Conservation (phyloP, 2,797 vertebrate genomes). For the Aulostomus chinensis region DNA sequence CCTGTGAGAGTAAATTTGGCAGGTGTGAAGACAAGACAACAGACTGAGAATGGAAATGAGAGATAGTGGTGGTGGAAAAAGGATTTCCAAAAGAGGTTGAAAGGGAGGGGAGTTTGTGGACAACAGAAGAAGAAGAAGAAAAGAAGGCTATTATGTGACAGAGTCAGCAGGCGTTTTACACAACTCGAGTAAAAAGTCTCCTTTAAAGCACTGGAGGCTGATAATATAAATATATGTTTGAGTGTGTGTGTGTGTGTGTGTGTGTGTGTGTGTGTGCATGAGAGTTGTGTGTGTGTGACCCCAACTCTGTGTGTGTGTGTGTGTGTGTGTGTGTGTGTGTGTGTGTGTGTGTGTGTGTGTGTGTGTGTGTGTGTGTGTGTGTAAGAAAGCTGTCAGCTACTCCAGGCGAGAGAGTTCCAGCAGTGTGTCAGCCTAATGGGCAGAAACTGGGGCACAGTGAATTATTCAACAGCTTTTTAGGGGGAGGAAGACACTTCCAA, state of each 20-base stretch:
- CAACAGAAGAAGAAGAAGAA: slow-evolving; percentile 26
- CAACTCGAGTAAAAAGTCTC: slow-evolving; percentile 17
- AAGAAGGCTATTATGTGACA: slow-evolving; percentile 23
- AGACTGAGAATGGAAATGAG: slow-evolving; percentile 46
- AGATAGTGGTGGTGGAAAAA: slow-evolving; percentile 17
- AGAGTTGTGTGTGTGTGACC: slow-evolving; percentile 12
- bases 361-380: slow-evolving; percentile 24
- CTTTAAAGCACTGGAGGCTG: slow-evolving; percentile 22
- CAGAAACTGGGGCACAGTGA: slow-evolving; percentile 82
- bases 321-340: background rate
- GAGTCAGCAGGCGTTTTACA: slow-evolving; percentile 23
- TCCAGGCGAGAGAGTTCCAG: slow-evolving; percentile 75
- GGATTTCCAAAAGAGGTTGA: slow-evolving; percentile 7
- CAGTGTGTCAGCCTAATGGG: slow-evolving; percentile 84
- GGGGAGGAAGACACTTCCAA: slow-evolving; percentile 72
- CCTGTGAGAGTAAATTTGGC: slow-evolving; percentile 34
- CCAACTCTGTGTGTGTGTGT: background rate
- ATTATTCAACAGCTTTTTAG: slow-evolving; percentile 83
- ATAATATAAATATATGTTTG: slow-evolving; percentile 12
- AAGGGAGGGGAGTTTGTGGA: slow-evolving; percentile 16
- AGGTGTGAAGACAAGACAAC: slow-evolving; percentile 40
- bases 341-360: slow-evolving; percentile 4
- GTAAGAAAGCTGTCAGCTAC: slow-evolving; percentile 77
- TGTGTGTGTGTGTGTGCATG: background rate
- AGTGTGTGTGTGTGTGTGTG: background rate